phyloP scores from a whole-genome alignment of 92 coral and sea anemone species.

The Phenganax stokvisi region DNA sequence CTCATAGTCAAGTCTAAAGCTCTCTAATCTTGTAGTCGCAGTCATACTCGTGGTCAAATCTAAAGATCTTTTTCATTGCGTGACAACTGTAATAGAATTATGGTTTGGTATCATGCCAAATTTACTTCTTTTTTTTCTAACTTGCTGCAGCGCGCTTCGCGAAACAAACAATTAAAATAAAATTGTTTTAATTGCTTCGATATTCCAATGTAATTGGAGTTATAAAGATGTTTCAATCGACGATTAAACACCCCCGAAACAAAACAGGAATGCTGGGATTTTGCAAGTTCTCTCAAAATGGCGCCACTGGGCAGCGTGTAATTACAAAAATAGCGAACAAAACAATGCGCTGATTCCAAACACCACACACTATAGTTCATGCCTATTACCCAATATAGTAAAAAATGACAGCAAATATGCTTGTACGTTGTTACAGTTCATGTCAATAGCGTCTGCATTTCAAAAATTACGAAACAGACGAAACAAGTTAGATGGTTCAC shows the following conservation, averaged over 20 bases:
- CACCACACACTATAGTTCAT: not conserved
- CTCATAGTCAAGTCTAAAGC: too few relatives aligned
- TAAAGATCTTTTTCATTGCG: too few relatives aligned
- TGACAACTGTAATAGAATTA: too few relatives aligned
- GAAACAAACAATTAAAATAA: not conserved
- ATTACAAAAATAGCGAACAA: constrained; percentile 1
- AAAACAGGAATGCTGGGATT: not conserved
- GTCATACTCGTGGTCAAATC: not conserved
- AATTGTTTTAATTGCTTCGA: not conserved
- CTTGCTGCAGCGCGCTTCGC: not conserved
- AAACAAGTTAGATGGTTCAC: too few relatives aligned
- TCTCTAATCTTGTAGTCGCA: too few relatives aligned
- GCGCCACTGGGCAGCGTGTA: not conserved
- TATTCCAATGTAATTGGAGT: not conserved
- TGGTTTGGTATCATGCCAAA: not conserved
- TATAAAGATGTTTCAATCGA: not conserved
- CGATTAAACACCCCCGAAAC: not conserved
- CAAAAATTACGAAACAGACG: not conserved
- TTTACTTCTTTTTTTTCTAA: not conserved
- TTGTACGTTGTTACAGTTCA: not conserved
- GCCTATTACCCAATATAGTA: not conserved
- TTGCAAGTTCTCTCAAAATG: not conserved
- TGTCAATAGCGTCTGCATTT: not conserved
- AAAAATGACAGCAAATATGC: not conserved
- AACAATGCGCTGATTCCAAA: not conserved